Evolutionary conservation across 2,888 invertebrate species (phyloP), one percentile per base, ranked within the genome.

Genomic region (Psococerastis gibbosa): DNA sequence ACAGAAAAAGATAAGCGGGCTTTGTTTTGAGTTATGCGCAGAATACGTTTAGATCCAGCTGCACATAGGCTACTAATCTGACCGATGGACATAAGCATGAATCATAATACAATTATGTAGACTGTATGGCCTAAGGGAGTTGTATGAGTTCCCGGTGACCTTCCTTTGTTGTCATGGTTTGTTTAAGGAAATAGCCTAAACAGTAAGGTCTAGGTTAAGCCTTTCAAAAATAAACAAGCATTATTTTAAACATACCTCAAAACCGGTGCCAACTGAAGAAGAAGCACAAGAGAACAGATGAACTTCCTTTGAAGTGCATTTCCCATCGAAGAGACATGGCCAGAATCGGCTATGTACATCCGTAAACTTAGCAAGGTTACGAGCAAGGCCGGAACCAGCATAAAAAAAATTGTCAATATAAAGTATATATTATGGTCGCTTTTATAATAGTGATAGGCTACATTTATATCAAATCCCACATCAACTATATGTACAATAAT

Each of bases 201-300:
- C 15, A 15, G 15, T 3, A 17, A 41, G 1, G 5, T 8, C 23
- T 33, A 13, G 18, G n/a, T 3, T 5, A 17, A 8, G 32, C 43
- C 17, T 27, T 6, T 35, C 38, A 34, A 44, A 48, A n/a, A n/a
- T n/a, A n/a, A n/a, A n/a, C n/a, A n/a, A n/a, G n/a, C n/a, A n/a
- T n/a, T n/a, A n/a, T n/a, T n/a, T n/a, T 3, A 42, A 34, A 35
- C 31, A 41, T 48, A 78, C 53, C 80, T 65, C 35, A 81, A 60
- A 32, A 80, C 70, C 0, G 82, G 81, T 2, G 81, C 79, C 58
- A 82, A 66, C 61, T 81, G 81, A 43, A 82, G 67, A 15, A 75
- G 55, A 23, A 81, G 58, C 4, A 76, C 70, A 52, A 75, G 61
- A 34, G 75, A 60, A 18, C 73, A 63, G n/a, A 74, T 63, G 54